Percentiles rank a stretch among this genome's conserved stretches.
phyloP scores from a whole-genome alignment of 2,113 vertebrate species.

The Capreolus pygargus region DNA sequence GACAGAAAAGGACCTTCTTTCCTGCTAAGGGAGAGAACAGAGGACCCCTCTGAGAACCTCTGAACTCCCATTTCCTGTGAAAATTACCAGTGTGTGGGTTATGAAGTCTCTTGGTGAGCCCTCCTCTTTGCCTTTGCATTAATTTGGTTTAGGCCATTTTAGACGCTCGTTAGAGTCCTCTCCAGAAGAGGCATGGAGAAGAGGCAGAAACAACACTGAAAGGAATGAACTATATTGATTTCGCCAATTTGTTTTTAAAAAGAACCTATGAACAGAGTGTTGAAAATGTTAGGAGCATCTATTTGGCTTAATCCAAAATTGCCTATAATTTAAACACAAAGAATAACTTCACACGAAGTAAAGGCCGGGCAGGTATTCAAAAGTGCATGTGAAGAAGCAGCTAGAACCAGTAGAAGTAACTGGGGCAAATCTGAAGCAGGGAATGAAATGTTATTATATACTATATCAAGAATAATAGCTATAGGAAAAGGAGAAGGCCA shows the following conservation, averaged over 20 bases:
- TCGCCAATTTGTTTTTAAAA: background rate
- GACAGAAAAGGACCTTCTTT: background rate
- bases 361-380: background rate
- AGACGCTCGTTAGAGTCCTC: background rate
- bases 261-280: conserved; percentile 9
- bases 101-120: background rate
- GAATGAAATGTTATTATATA: background rate
- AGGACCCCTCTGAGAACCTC: background rate
- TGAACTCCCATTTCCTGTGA: background rate
- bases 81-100: background rate
- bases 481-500: background rate
- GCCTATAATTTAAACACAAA: background rate
- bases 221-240: background rate
- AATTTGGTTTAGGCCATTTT: background rate
- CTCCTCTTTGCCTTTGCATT: background rate
- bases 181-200: background rate
- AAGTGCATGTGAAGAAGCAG: background rate
- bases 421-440: background rate
- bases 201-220: background rate
- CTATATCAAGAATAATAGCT: background rate
- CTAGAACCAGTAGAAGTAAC: background rate
- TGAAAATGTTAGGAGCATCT: conserved; percentile 3
- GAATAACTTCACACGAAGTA: background rate
- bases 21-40: background rate
- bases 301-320: background rate